Evolutionary conservation across 2,888 invertebrate genomes (phyloP).

Genomic region (Liopterus haemorrhoidalis): DNA sequence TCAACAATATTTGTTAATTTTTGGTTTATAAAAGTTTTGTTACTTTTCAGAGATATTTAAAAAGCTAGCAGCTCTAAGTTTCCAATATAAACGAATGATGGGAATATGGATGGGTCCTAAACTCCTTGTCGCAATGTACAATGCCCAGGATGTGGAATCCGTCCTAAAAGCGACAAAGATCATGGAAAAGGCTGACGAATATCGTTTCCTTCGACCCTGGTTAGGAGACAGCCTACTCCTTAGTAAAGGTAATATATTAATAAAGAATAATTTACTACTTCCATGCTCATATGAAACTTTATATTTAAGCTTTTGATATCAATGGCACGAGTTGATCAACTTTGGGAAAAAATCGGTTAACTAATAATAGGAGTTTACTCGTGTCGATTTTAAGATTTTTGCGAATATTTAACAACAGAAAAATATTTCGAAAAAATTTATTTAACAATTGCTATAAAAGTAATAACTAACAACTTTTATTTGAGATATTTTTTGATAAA

Average conservation of each 20-base stretch:
- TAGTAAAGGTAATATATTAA: conserved; percentile 27
- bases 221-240: conserved; percentile 33
- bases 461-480: too few relatives aligned
- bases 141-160: conserved; percentile 32
- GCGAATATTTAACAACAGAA: too few relatives aligned
- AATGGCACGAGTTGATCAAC: too few relatives aligned
- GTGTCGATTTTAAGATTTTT: too few relatives aligned
- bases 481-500: too few relatives aligned
- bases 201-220: conserved; percentile 31
- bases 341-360: too few relatives aligned
- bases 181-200: conserved; percentile 32
- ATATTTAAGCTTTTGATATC: too few relatives aligned
- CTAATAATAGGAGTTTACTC: too few relatives aligned
- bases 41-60: conserved; percentile 23
- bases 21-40: too few relatives aligned
- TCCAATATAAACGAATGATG: conserved; percentile 25
- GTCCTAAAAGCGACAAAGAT: conserved; percentile 26
- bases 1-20: too few relatives aligned
- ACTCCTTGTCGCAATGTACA: conserved; percentile 28
- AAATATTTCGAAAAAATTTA: too few relatives aligned
- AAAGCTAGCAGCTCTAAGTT: conserved; percentile 14
- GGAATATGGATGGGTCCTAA: conserved; percentile 33
- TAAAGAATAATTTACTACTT: background rate
- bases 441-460: too few relatives aligned
- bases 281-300: background rate